A percentile compares a stretch with the other conserved stretches of the same genome.
Conservation (phyloP, 2,113 vertebrate genomes). For the Asarcornis scutulata region DNA sequence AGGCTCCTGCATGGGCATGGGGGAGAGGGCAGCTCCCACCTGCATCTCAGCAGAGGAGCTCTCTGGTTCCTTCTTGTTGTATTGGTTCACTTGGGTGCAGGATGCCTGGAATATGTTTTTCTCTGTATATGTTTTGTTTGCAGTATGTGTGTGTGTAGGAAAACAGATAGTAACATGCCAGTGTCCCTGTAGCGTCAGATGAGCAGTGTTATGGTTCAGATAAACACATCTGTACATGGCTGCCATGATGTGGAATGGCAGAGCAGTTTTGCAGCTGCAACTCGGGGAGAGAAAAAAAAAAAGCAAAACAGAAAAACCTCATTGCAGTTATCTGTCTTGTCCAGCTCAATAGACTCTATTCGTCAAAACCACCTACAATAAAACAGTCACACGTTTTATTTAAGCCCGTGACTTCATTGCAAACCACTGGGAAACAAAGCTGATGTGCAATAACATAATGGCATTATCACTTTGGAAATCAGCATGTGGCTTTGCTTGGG, state of each 20-base stretch:
- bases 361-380: constrained; percentile 22
- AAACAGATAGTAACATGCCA: constrained; percentile 4
- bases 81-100: background rate
- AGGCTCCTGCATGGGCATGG: constrained; percentile 1
- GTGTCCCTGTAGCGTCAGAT: constrained; percentile 58
- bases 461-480: constrained; percentile 77
- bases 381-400: constrained; percentile 54
- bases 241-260: constrained; percentile 72
- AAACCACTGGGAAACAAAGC: constrained; percentile 69
- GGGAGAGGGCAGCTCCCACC: background rate
- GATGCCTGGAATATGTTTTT: background rate
- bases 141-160: background rate
- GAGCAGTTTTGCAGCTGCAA: constrained; percentile 66
- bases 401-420: constrained; percentile 61
- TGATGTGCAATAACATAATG: constrained; percentile 63
- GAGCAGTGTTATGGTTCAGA: constrained; percentile 58
- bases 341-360: constrained; percentile 57
- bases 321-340: constrained; percentile 29
- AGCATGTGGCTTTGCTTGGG: constrained; percentile 74
- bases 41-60: background rate
- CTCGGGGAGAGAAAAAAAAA: background rate
- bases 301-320: background rate
- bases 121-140: background rate
- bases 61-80: background rate
- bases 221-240: constrained; percentile 66